Conservation (phyloP, 2,113 vertebrate species). For the Suncus etruscus region DNA sequence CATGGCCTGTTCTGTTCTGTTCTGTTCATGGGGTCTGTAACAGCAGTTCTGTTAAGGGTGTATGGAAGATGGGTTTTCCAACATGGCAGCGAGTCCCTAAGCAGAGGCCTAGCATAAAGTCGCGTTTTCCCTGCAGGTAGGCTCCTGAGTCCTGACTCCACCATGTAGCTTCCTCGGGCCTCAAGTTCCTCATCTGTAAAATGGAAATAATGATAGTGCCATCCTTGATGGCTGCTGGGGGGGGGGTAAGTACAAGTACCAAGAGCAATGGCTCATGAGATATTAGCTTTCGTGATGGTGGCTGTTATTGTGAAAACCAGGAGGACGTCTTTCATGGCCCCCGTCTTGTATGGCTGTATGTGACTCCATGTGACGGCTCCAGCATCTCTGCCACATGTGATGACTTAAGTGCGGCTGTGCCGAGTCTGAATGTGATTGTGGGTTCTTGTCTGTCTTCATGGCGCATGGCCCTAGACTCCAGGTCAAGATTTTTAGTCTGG, state of each 20-base stretch:
- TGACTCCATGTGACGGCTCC: neutral
- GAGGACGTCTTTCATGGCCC: too few relatives aligned
- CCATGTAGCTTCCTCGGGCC: constrained; percentile 40
- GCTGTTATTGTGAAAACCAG: neutral
- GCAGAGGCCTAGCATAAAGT: neutral
- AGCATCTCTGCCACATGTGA: neutral
- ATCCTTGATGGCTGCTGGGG: neutral
- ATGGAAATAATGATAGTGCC: constrained; percentile 52
- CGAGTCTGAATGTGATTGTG: neutral
- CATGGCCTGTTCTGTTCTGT: too few relatives aligned
- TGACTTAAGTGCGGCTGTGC: neutral
- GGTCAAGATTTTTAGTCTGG: neutral
- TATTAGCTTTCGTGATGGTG: neutral
- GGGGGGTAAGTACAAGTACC: constrained; percentile 45
- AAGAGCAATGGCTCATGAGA: neutral
- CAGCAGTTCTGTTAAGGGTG: too few relatives aligned
- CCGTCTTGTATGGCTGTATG: neutral
- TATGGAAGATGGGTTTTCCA: neutral
- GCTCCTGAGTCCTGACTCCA: constrained; percentile 59
- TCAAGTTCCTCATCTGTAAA: constrained; percentile 64
- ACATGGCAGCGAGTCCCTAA: neutral
- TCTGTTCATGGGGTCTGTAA: too few relatives aligned
- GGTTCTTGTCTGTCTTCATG: neutral
- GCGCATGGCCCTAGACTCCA: neutral
- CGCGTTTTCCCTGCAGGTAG: neutral